Evolutionary conservation across 2,113 vertebrate species (phyloP), one percentile per base, ranked within the genome.

Genomic region (Tetraodon nigroviridis): DNA sequence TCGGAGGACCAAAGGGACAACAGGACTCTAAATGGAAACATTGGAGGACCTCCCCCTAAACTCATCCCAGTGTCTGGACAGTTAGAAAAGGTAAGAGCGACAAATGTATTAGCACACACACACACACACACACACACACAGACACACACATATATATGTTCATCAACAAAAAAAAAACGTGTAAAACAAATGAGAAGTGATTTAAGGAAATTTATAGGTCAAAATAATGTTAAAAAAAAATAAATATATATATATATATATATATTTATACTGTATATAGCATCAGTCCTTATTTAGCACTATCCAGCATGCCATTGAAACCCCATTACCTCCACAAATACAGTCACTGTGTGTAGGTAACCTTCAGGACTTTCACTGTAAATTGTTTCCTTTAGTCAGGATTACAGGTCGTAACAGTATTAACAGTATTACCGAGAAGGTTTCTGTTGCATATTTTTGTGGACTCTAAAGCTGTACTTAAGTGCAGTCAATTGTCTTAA

Each of bases 11-110:
- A 87, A 47, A 91, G 49, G 3, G 94, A 95, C 65, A 91, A 91
- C 60, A 89, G 77, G 76, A 84, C 89, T n/a, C 77, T 78, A 6
- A 92, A 82, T 0, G 90, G 90, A 49, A 94, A 93, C 69, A 92
- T 97, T 13, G 92, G 73, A 7, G 94, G 94, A 1, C 96, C 96
- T 0, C 96, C 96, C 7, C 96, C 96, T 1, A 98, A 95, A 86
- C 93, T 98, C 16, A 80, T 98, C 53, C 95, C 95, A 0, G 93
- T 98, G 61, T 98, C 96, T 0, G 96, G 95, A 78, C 93, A 93
- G 79, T 84, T 98, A 67, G 95, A 98, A 81, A 97, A 98, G 93
- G 96, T 96, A 80, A 81, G 76, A 74, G 22, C 0, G 32, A 18
- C 7, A 45, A 17, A 37, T 32, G 5, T 10, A 32, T 7, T 32